These are phyloP conservation scores for Steinernema khuongi DNA, from an alignment of 1,140 invertebrate species.

Conservation along the genomic window DNA sequence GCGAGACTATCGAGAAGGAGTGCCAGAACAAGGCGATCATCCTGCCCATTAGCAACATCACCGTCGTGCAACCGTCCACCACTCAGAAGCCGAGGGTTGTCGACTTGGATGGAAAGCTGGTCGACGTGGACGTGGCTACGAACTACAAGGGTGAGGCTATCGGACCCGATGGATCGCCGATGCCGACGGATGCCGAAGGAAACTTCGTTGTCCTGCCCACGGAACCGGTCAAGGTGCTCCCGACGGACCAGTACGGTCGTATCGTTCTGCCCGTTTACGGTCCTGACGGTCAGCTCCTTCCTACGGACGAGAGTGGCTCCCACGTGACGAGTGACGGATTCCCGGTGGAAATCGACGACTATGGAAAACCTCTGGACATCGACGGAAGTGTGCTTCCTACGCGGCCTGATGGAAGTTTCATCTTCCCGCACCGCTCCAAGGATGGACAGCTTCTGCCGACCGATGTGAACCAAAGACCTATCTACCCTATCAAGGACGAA, in stretches of 20 bases:
- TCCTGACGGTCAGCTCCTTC: constrained; percentile 20
- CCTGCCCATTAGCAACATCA: neutral
- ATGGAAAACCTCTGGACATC: constrained; percentile 17
- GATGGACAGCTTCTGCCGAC: constrained; percentile 6
- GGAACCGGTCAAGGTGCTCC: neutral
- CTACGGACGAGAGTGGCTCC: constrained; percentile 10
- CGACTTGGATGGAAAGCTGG: neutral
- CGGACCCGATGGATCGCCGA: constrained; percentile 17
- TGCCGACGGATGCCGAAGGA: constrained; percentile 12
- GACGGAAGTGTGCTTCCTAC: constrained; percentile 13
- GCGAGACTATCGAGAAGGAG: neutral
- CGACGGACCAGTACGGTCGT: neutral
- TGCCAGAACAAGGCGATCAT: neutral
- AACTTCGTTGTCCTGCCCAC: constrained; percentile 10
- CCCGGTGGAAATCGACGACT: constrained; percentile 20
- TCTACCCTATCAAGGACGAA: constrained; percentile 22
- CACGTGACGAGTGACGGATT: neutral
- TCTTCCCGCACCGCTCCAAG: neutral
- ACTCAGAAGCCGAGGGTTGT: neutral
- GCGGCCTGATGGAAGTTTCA: neutral
- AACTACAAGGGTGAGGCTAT: constrained; percentile 12
- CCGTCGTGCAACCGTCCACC: neutral
- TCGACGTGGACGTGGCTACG: neutral
- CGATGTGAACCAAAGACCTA: constrained; percentile 15
- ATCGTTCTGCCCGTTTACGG: constrained; percentile 7